A percentile compares a stretch with the other conserved stretches of the same genome.
phyloP scores from a whole-genome alignment of 2,113 vertebrate genomes.

The Lates calcarifer region DNA sequence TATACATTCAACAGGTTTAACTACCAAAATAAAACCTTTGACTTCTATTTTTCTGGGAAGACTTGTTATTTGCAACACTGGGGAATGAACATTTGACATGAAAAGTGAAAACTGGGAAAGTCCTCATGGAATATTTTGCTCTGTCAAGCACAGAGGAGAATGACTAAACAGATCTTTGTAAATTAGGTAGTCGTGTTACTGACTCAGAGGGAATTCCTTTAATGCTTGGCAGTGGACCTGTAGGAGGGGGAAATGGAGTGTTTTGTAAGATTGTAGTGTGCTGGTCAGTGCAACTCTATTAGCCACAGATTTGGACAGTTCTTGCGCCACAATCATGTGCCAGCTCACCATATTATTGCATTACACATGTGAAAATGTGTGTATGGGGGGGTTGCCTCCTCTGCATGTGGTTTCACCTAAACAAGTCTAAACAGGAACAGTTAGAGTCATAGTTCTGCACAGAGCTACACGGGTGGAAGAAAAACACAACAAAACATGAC shows the following conservation, averaged over 20 bases:
- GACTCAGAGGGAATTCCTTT: slow-evolving; percentile 42
- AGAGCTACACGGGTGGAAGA: slow-evolving; percentile 3
- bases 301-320: not conserved
- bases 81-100: not conserved
- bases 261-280: slow-evolving; percentile 35
- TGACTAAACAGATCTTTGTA: slow-evolving; percentile 29
- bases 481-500: slow-evolving; percentile 22
- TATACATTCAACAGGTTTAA: not conserved
- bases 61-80: not conserved
- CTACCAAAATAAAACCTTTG: not conserved
- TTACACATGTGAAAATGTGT: not conserved
- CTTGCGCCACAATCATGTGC: slow-evolving; percentile 14
- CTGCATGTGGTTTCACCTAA: not conserved
- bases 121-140: slow-evolving; percentile 1
- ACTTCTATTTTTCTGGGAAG: slow-evolving; percentile 3
- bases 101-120: slow-evolving; percentile 14
- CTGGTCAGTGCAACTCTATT: slow-evolving; percentile 28
- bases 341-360: not conserved
- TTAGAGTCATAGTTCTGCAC: slow-evolving; percentile 31
- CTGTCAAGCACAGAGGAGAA: slow-evolving; percentile 7
- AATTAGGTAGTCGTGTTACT: slow-evolving; percentile 15
- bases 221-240: not conserved
- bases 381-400: too few species aligned
- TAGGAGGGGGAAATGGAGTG: not conserved
- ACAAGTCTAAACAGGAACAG: slow-evolving; percentile 65